Conservation (phyloP, 1,140 invertebrate species). For the Paramacrobiotus metropolitanus region DNA sequence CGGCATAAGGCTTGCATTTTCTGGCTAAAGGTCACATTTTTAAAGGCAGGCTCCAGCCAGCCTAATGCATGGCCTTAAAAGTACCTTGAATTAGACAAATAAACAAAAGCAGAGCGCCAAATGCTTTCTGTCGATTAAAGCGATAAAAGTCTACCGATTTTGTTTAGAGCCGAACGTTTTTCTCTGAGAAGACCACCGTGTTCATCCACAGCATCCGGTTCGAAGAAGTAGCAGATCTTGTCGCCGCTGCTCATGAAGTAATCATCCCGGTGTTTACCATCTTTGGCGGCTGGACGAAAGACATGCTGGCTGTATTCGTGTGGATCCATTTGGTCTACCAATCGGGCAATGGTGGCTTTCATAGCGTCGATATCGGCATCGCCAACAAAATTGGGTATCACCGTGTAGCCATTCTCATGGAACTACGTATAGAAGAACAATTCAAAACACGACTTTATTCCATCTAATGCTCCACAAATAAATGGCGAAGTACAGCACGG, state of each 20-base stretch:
- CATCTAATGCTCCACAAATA: no score
- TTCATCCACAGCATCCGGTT: slow-evolving; percentile 48
- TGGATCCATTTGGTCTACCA: slow-evolving; percentile 47
- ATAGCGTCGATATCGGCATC: slow-evolving; percentile 47
- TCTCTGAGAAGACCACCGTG: slow-evolving; percentile 44
- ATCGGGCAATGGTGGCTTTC: slow-evolving; percentile 35
- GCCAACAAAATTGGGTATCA: slow-evolving; percentile 54
- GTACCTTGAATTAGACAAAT: slow-evolving; percentile 6
- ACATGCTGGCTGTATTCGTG: slow-evolving; percentile 40
- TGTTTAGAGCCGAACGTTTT: slow-evolving; percentile 44
- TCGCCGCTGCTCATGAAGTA: slow-evolving; percentile 84
- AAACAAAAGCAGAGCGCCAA: not conserved
- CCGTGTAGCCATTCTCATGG: slow-evolving; percentile 48
- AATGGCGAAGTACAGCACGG: no score
- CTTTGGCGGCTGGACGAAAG: slow-evolving; percentile 35
- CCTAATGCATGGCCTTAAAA: slow-evolving; percentile 40
- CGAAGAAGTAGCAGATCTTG: slow-evolving; percentile 77
- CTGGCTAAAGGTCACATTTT: slow-evolving; percentile 52
- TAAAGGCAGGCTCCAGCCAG: slow-evolving; percentile 52
- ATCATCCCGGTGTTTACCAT: slow-evolving; percentile 27
- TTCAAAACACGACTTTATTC: no score
- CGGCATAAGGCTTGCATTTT: slow-evolving; percentile 46
- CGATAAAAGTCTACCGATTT: slow-evolving; percentile 48
- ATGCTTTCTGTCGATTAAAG: slow-evolving; percentile 2
- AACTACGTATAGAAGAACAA: no score